Evolutionary conservation across 2,113 vertebrate genomes (phyloP), one percentile per base, ranked within the genome.

Genomic region (Brevimyrus niger): DNA sequence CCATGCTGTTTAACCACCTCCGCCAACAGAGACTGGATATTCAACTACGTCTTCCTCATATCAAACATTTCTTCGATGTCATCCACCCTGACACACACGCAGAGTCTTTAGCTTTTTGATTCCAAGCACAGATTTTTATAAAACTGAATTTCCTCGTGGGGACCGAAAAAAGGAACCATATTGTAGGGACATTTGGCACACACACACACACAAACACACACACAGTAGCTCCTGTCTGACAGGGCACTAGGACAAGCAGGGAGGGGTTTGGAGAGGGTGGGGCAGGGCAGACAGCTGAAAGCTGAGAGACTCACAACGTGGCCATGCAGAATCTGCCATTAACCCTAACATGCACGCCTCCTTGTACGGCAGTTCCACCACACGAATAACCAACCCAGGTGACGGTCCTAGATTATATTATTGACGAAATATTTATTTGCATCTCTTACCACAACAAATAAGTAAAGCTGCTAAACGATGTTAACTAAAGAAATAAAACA

Each of bases 201-300:
- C 83, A 31, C 83, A 19, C 27, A 51, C 48, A 53, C 92, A 94
- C 92, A 94, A 23, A 31, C 83, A 55, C 23, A 94, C 92, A 94
- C 92, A 94, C 93, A 94, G 92, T 87, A 89, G 48, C 91, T 86
- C 13, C 89, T 86, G 90, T 15, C 31, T 73, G 65, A 35, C 88
- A 91, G 69, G 89, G 6, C 83, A 27, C 50, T 27, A 13, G 31
- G 27, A 87, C 1, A 17, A 19, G 31, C 27, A 38, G 31, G 85
- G 50, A 87, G 85, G 50, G 85, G 85, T 47, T 38, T 44, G 5
- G 80, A 46, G 92, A 95, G 94, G 95, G 94, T 94, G 94, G 91
- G 94, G 94, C 91, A 50, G 87, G 87, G 88, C 83, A 91, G 58
- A 88, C 87, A 91, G 69, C 90, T 92, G 88, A 88, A 89, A 90